Base-by-base conservation (phyloP, 2,888 invertebrate genomes). In the Erynnis tages region DNA sequence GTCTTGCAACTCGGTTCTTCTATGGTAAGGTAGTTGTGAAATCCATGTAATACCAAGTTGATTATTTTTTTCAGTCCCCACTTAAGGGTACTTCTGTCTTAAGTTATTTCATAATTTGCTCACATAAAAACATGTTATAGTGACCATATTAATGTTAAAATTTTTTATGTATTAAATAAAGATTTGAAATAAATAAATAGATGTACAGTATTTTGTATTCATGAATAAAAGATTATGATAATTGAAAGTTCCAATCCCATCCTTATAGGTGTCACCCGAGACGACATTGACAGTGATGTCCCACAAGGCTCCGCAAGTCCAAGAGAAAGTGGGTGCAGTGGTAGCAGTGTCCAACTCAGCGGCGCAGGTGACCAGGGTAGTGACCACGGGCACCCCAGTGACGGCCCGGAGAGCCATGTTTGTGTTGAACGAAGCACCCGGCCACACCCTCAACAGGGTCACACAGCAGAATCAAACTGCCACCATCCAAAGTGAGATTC, bases 261-360 rank as follows among this genome's bases (percentile, higher is more conserved):
- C 4, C 43, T 79, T 79, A 4, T 72, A 90, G 90, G 82, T 89
- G 11, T 88, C 90, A 2, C 88, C 90, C 29, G 90, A 90, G 60
- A 90, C 90, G 43, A 90, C 90, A 11, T 58, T 90, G 49, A 90
- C 90, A 44, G 90, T 90, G 30, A 90, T 89, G 85, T 83, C 90
- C 29, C 88, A 90, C 55, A 90, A 90, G 66, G 77, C 87, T 29
- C 90, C 90, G 0, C 89, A 88, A 63, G 84, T 88, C 1, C 90
- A 90, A 66, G 90, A 90, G 53, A 90, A 90, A 71, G 82, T 82
- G 11, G 86, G 88, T 21, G 78, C 86, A 16, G 82, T 87, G 0
- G 88, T 88, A 3, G 85, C 86, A 0, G 86, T 85, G 1, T 80
- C 86, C 1, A 88, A 87, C 48, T 71, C 85, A 1, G 83, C 82